Evolutionary conservation across 2,888 invertebrate genomes (phyloP), one percentile per base, ranked within the genome.

Genomic region (Pinctada fucata): DNA sequence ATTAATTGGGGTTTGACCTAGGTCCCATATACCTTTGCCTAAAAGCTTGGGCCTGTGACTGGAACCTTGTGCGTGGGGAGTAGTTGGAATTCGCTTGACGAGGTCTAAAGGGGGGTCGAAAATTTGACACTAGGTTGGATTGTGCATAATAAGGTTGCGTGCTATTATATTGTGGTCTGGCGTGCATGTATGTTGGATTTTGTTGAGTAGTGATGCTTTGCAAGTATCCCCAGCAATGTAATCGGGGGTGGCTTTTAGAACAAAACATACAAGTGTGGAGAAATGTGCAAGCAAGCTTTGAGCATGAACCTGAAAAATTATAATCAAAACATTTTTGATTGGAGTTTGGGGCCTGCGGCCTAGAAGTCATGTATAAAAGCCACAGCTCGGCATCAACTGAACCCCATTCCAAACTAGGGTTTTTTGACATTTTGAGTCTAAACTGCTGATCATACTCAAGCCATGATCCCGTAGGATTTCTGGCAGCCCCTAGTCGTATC

Each of bases 1-100:
- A 49, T 65, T 73, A 45, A 73, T 66, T 10, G 73, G 65, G 16
- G 66, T 65, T 5, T 49, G 16, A 48, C 73, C 73, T 45, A 65
- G 49, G 52, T 48, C 49, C 50, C 49, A 73, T 65, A 73, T 13
- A 73, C 49, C 48, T n/a, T 73, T 69, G 49, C 48, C 47, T 45
- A 48, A n/a, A n/a, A 69, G 47, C 47, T 48, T 65, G 16, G n/a
- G 65, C 31, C 13, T 73, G 66, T 1, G 31, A 73, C 49, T 48
- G 49, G n/a, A 64, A 16, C 10, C 49, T 48, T 69, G 69, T 16
- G 16, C 49, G 49, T n/a, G 8, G 49, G 69, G 5, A 48, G 13
- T 6, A 13, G 16, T 69, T 47, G 69, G 47, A 10, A 5, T 5
- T 49, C 16, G 49, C 16, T 48, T 69, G 69, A 10, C 47, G 49